Percentiles rank a stretch among this genome's conserved stretches.
Evolutionary conservation across 2,797 vertebrate species (phyloP).

Genomic region (Perdix hodgsoniae): DNA sequence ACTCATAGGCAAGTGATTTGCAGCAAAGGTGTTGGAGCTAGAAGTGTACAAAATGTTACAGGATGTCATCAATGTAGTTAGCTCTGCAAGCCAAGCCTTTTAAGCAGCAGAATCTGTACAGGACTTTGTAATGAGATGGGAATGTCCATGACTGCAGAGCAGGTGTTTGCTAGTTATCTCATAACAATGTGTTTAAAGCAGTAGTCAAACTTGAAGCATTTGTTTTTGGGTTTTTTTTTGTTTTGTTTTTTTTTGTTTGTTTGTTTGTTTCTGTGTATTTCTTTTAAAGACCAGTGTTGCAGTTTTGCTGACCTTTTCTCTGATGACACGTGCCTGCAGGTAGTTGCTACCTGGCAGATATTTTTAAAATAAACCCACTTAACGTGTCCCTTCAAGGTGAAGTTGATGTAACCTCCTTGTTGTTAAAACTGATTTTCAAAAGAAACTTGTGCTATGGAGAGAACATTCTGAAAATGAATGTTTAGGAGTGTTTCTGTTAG

Average conservation of each 20-base stretch:
- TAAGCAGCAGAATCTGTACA: background rate
- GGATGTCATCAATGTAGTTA: accelerated
- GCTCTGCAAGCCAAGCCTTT: background rate
- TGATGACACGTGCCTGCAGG: background rate
- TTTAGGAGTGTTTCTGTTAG: background rate
- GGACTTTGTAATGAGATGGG: background rate
- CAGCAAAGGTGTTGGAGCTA: background rate
- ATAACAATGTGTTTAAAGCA: background rate
- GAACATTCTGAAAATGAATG: background rate
- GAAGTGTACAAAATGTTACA: background rate
- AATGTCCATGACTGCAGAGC: background rate
- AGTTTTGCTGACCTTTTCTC: background rate
- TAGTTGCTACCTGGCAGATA: background rate
- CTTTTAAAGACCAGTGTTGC: background rate
- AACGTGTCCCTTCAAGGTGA: background rate
- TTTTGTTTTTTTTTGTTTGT: too few species aligned
- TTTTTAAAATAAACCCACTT: background rate
- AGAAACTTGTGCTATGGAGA: background rate
- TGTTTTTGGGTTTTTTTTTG: too few species aligned
- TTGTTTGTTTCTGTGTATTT: too few species aligned
- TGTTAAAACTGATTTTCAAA: background rate
- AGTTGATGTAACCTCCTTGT: background rate
- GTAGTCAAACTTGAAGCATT: accelerated
- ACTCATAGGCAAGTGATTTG: accelerated
- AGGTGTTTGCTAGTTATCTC: background rate